phyloP scores from a whole-genome alignment of 2,888 invertebrate genomes.

The Clepsis dumicolana region DNA sequence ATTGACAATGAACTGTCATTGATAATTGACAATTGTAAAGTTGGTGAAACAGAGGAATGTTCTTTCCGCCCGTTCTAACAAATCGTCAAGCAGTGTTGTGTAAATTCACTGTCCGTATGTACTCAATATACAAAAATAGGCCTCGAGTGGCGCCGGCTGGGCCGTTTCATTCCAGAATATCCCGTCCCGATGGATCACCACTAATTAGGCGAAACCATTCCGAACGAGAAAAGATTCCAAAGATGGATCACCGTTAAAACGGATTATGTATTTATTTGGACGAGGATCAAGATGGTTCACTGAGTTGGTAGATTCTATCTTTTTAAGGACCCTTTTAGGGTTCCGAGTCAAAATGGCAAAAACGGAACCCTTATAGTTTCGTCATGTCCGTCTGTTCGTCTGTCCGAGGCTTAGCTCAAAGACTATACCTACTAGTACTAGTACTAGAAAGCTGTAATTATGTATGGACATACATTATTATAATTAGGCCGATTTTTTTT shows the following conservation, averaged over 20 bases:
- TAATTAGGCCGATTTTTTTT: no score
- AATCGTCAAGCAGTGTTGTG: not conserved
- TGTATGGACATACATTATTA: no score
- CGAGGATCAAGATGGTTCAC: constrained; percentile 13
- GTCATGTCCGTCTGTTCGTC: no score
- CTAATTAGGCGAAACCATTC: constrained; percentile 35
- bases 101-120: constrained; percentile 17
- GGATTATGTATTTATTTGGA: constrained; percentile 12
- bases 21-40: not conserved
- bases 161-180: constrained; percentile 28
- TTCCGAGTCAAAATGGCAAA: no score
- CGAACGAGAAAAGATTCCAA: constrained; percentile 17
- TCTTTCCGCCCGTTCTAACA: not conserved
- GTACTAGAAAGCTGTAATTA: no score
- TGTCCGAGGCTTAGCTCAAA: no score
- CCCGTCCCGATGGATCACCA: constrained; percentile 23
- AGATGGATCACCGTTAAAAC: constrained; percentile 28
- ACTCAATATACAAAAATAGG: constrained; percentile 26
- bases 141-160: constrained; percentile 32
- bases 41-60: no score
- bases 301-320: no score
- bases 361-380: no score
- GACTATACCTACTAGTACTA: no score
- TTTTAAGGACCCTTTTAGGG: no score
- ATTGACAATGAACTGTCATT: not conserved